These are phyloP conservation scores for Amblyopsis rosae DNA, from an alignment of 2,113 vertebrate species.

Conservation along the genomic window DNA sequence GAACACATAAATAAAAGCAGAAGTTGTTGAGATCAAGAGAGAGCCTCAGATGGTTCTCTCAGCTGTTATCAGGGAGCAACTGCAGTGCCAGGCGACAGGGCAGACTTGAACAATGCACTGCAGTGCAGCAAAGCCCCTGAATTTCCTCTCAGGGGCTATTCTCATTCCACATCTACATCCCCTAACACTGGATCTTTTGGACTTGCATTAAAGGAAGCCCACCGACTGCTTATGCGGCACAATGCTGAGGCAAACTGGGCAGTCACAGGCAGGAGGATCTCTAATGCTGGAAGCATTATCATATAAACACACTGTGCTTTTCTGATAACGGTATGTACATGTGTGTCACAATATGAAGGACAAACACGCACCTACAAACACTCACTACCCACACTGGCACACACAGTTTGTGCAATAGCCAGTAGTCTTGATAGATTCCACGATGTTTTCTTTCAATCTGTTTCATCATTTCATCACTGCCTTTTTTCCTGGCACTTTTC, in stretches of 20 bases:
- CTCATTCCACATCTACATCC: slow-evolving; percentile 41
- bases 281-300: slow-evolving; percentile 1
- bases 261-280: neutral
- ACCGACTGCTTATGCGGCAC: slow-evolving; percentile 31
- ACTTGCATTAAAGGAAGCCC: slow-evolving; percentile 41
- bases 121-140: slow-evolving; percentile 28
- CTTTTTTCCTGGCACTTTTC: neutral
- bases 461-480: slow-evolving; percentile 33
- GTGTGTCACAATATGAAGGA: neutral
- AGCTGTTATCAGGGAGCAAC: neutral
- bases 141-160: slow-evolving; percentile 38
- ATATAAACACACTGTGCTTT: neutral
- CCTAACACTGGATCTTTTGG: slow-evolving; percentile 32
- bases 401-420: neutral
- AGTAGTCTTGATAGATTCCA: neutral
- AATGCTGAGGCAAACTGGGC: slow-evolving; percentile 20
- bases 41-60: neutral
- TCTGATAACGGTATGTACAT: neutral
- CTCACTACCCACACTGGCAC: neutral
- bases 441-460: slow-evolving; percentile 18
- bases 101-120: slow-evolving; percentile 8
- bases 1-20: no score
- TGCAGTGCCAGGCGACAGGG: neutral
- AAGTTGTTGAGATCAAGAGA: neutral
- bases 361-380: neutral